Base-by-base conservation (phyloP, 1,140 invertebrate genomes). In the Nasonia vitripennis region DNA sequence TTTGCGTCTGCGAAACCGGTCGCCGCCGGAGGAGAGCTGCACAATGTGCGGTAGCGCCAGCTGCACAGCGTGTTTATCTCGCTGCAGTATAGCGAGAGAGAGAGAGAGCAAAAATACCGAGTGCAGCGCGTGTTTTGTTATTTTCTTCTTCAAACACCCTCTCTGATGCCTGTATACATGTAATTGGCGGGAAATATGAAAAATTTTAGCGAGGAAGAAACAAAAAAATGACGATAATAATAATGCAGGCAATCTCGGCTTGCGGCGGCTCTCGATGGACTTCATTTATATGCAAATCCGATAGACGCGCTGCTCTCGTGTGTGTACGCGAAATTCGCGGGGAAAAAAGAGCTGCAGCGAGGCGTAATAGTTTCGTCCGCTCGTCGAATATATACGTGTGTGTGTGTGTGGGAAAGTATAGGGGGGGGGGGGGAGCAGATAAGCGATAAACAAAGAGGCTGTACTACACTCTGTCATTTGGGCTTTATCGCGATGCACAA, bases 251-350 rank as follows among this genome's bases (percentile, higher is more conserved):
- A 62, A 62, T 62, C 55, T 62, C 55, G 17, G 55, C 17, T 27
- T 27, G 17, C 14, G 4, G 4, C 55, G 0, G 1, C 55, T 51
- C 55, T n/a, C 55, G 55, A n/a, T 62, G 55, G 55, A 75, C 73
- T 41, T 75, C 73, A 75, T 75, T 41, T 75, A 75, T 75, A 75
- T 75, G 73, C 73, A 75, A 75, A 75, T 75, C 73, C 73, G 73
- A 75, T 75, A 75, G 31, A 41, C 73, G 11, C 17, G 4, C 68
- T 27, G 4, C 68, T 10, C 10, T 17, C 14, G 12, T 51, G 12
- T 51, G 48, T 51, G 27, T 71, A 71, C 31, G 31, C 70, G 27
- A 14, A 71, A 34, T 31, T 34, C 23, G 70, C 70, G 27, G 73
- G 11, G 37, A 41, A 75, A 75, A 34, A 71, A 17, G 10, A 27